Conservation (phyloP, 2,113 vertebrate genomes). For the Calyptomena viridis region DNA sequence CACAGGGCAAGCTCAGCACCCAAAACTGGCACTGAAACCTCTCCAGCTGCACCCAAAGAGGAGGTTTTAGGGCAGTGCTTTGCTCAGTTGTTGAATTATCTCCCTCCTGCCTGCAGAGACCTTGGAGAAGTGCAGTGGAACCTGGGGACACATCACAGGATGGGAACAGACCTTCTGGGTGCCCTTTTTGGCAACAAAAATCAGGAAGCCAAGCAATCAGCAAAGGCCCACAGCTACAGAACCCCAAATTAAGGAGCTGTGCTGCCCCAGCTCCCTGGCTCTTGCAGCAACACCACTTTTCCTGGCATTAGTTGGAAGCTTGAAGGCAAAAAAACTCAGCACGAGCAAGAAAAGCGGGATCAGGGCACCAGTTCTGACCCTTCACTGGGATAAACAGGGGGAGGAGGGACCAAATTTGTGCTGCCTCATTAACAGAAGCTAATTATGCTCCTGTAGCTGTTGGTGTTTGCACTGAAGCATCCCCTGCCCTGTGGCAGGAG, state of each 20-base stretch:
- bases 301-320: neutral
- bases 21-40: neutral
- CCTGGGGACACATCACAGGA: neutral
- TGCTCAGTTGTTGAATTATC: neutral
- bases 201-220: neutral
- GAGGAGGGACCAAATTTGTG: neutral
- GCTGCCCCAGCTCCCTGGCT: neutral
- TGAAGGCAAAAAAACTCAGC: neutral
- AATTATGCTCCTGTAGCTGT: rapidly evolving
- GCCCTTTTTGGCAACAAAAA: neutral
- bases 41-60: neutral
- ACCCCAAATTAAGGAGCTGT: neutral
- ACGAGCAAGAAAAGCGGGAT: neutral
- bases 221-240: neutral
- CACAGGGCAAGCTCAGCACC: neutral
- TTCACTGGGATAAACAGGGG: neutral
- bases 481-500: neutral
- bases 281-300: neutral
- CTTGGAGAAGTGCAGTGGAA: neutral
- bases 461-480: neutral
- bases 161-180: neutral
- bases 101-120: neutral
- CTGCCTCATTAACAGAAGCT: neutral
- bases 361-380: neutral
- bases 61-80: neutral